Evolutionary conservation across 2,888 invertebrate genomes (phyloP).

Genomic region (Dasypogon diadema): DNA sequence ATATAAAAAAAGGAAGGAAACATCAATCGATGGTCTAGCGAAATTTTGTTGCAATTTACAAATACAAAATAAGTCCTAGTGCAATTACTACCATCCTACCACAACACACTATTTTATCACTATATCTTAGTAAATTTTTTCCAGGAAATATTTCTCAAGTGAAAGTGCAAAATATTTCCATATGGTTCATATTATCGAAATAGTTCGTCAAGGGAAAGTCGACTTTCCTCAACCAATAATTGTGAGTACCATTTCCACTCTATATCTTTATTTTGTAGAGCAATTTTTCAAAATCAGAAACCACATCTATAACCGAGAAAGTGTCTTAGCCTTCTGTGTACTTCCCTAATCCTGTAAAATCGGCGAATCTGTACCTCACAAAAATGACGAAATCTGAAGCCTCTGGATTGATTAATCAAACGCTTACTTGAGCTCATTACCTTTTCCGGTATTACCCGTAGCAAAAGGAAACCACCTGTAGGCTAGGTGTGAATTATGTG

Average conservation of each 20-base stretch:
- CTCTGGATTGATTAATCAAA: slow-evolving; percentile 5
- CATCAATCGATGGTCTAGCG: slow-evolving; percentile 17
- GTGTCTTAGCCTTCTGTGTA: no score
- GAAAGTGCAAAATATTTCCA: slow-evolving; percentile 71
- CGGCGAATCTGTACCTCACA: no score
- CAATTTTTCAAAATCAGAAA: no score
- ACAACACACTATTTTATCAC: slow-evolving; percentile 1
- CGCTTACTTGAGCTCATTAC: slow-evolving; percentile 22
- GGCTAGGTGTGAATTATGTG: slow-evolving; percentile 24
- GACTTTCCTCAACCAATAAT: slow-evolving; percentile 81
- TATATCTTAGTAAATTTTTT: not conserved
- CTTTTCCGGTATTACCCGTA: slow-evolving; percentile 19
- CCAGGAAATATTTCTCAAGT: slow-evolving; percentile 47
- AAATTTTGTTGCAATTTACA: slow-evolving; percentile 28
- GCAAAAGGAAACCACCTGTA: slow-evolving; percentile 27
- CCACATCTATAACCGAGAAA: no score
- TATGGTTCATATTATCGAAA: slow-evolving; percentile 86
- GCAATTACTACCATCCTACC: slow-evolving; percentile 24
- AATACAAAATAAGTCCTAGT: slow-evolving; percentile 24
- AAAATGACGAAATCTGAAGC: no score
- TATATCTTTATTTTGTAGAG: no score
- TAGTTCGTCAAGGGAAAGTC: slow-evolving; percentile 83
- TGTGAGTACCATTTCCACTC: no score
- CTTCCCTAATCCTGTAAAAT: no score
- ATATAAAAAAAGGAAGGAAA: slow-evolving; percentile 18